Percentiles rank a stretch among this genome's conserved stretches.
These are phyloP conservation scores for Nyctereutes procyonoides DNA, from an alignment of 2,113 vertebrate species.

Conservation along the genomic window DNA sequence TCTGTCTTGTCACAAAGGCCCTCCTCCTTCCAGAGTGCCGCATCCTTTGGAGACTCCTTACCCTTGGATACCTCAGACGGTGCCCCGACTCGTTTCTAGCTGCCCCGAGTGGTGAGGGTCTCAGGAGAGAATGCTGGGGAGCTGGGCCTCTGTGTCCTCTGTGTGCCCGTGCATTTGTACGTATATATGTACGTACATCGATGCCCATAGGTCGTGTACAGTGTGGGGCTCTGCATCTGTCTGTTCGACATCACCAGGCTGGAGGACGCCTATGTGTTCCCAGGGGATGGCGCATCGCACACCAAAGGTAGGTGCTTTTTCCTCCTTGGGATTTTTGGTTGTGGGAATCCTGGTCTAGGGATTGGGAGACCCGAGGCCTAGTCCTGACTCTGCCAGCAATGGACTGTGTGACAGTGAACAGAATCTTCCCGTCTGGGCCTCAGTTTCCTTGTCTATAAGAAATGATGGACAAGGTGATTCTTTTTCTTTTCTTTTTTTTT, in stretches of 20 bases:
- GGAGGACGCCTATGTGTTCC: constrained; percentile 98
- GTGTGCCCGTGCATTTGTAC: too few species aligned
- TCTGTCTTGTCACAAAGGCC: not conserved
- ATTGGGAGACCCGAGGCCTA: not conserved
- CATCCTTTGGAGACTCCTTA: not conserved
- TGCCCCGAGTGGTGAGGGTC: not conserved
- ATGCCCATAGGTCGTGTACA: constrained; percentile 93
- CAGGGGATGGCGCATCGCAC: constrained; percentile 96
- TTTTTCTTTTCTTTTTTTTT: not conserved
- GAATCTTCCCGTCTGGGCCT: not conserved
- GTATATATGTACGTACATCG: not conserved
- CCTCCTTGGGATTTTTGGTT: not conserved
- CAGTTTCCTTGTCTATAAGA: not conserved
- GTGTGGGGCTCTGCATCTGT: constrained; percentile 96
- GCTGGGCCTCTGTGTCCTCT: not conserved
- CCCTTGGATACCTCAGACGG: not conserved
- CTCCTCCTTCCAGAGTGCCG: not conserved
- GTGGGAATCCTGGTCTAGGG: not conserved
- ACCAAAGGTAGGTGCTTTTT: constrained; percentile 92
- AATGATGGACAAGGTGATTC: fast-evolving
- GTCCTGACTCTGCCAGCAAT: not conserved
- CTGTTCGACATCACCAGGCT: constrained; percentile 96
- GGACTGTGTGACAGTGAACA: not conserved
- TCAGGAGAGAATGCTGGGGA: not conserved
- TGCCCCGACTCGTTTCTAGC: not conserved